Evolutionary conservation across 2,113 vertebrate species (phyloP).

Genomic region (Daphoenositta chrysoptera): DNA sequence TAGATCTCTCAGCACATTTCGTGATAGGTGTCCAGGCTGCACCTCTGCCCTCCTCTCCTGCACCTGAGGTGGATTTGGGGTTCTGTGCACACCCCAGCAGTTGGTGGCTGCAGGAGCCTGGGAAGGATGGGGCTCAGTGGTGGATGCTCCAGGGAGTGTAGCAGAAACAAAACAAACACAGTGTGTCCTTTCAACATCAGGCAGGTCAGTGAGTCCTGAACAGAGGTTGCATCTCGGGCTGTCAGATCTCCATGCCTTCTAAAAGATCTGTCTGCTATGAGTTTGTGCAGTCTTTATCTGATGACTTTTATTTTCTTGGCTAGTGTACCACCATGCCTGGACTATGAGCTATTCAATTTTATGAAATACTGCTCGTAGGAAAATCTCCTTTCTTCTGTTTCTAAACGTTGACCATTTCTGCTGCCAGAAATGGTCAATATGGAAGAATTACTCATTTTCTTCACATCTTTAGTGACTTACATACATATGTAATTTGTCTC

Average conservation of each 20-base stretch:
- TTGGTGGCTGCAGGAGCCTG: neutral
- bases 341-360: neutral
- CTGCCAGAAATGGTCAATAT: neutral
- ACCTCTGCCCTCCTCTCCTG: neutral
- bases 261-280: neutral
- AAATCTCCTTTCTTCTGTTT: neutral
- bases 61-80: neutral
- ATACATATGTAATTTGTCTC: neutral
- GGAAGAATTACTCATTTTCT: neutral
- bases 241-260: neutral
- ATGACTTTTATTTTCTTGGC: neutral
- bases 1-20: neutral
- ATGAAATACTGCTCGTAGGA: neutral
- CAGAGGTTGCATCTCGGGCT: neutral
- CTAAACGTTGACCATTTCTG: neutral
- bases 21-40: accelerated
- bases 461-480: neutral
- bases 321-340: accelerated
- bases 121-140: neutral
- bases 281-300: neutral
- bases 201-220: neutral
- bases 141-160: neutral
- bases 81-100: neutral
- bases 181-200: accelerated
- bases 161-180: neutral